Evolutionary conservation across 1,140 invertebrate genomes (phyloP), one percentile per base, ranked within the genome.

Genomic region (Solenopsis invicta): DNA sequence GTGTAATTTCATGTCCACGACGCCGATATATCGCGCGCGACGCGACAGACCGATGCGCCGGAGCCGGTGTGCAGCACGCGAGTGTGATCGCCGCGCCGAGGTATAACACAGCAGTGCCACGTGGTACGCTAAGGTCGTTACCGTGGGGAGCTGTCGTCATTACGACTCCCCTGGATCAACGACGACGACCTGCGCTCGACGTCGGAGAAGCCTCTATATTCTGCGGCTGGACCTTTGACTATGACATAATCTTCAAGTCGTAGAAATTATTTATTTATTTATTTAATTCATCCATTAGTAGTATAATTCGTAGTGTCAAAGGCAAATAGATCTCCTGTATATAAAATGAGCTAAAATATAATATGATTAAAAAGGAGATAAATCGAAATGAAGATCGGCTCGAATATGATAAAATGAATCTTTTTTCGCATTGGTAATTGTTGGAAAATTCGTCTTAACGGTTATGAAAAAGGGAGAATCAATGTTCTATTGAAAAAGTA

Each of bases 61-160:
- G 37, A 77, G 64, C 72, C 87, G 87, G 59, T 77, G 86, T 56
- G 29, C 86, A 88, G 81, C 77, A 76, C 87, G 87, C 89, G 87
- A 92, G 56, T 92, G 75, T 74, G 54, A 82, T 66, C 66, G 80
- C 64, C 66, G 75, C 64, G 13, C 48, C 77, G 77, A 85, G 54
- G 69, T 62, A 78, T 12, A 69, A 75, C 52, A 81, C 59, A 80
- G 61, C 72, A 86, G 85, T 85, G 90, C 91, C 91, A 93, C 91
- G 91, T 91, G 91, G 91, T 93, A 89, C 85, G 87, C 86, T 85
- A 90, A 90, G 88, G 88, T 93, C 88, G 81, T 75, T 69, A 84
- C 86, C 72, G 67, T 82, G 69, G 52, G 48, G 67, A 18, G 52
- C 37, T 56, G 66, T 48, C 24, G 69, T 72, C 41, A 34, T 80